Conservation (phyloP, 2,888 invertebrate genomes). For the Dromius quadrimaculatus region DNA sequence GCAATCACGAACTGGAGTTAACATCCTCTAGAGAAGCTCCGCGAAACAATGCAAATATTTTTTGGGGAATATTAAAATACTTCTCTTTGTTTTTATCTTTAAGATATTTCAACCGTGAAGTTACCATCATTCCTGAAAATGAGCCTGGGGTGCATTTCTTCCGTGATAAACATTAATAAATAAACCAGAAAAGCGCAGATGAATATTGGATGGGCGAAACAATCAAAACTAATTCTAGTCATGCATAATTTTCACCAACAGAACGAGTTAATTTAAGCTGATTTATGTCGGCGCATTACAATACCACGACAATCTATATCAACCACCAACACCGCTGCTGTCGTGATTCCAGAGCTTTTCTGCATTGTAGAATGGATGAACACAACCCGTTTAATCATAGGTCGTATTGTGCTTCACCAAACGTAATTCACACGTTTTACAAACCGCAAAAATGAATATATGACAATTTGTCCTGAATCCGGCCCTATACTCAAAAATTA, state of each 20-base stretch:
- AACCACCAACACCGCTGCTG: background rate
- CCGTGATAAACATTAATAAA: no score
- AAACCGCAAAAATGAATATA: no score
- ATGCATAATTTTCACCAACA: constrained; percentile 41
- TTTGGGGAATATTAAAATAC: constrained; percentile 23
- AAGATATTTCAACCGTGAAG: constrained; percentile 2
- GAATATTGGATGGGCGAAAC: constrained; percentile 39
- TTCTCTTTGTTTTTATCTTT: constrained; percentile 16
- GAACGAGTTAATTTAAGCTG: constrained; percentile 49
- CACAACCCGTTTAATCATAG: constrained; percentile 44
- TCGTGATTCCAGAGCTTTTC: constrained; percentile 16
- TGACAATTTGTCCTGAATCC: no score
- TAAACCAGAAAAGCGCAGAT: no score
- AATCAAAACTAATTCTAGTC: constrained; percentile 38
- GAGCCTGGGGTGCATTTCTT: no score
- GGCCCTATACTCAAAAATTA: no score
- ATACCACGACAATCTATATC: constrained; percentile 34
- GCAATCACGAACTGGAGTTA: constrained; percentile 42
- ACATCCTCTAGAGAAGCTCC: constrained; percentile 6
- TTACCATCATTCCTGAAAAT: no score
- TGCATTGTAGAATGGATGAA: constrained; percentile 20
- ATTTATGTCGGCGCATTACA: constrained; percentile 41
- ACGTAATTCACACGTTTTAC: no score
- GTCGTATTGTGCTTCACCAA: constrained; percentile 43
- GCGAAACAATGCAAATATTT: constrained; percentile 31